Evolutionary conservation across 2,113 vertebrate genomes (phyloP), one percentile per base, ranked within the genome.

Genomic region (Gobio gobio): DNA sequence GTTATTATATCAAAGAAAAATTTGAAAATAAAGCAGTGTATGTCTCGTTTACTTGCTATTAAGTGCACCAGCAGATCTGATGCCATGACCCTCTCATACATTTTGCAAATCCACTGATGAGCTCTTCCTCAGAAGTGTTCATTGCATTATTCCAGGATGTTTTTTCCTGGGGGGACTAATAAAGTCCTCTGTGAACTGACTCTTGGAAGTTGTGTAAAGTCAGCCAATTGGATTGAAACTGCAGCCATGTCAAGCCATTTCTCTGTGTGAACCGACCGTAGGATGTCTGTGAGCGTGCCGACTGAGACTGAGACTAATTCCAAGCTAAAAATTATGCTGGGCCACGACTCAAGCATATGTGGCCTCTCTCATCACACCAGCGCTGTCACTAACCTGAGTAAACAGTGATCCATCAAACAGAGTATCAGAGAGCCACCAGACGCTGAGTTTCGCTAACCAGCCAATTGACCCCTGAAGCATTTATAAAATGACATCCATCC

Each of bases 321-420:
- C 36, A 63, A 64, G 24, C 8, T 49, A 24, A 47, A 29, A 64
- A 33, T 33, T 47, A 66, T 64, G 40, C 59, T 81, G 43, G n/a
- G 43, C 43, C n/a, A 6, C 0, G 59, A 66, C n/a, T 80, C 14
- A 16, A n/a, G 58, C 77, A 79, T 26, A 47, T 63, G 77, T 47
- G 58, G 40, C 22, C 58, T 79, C 56, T 43, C 36, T 61, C 6
- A 24, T 79, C 77, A 63, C 58, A 24, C 1, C 77, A 61, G 40
- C 13, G 12, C 77, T 45, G 58, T 63, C 58, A 45, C 58, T 63
- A 63, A 79, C 56, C 36, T 14, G 14, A 26, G 36, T 26, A 66
- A 80, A 80, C 43, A 64, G 78, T 20, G 59, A 81, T 81, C 59
- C 78, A 81, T 81, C 78, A 81, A 81, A 66, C 59, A 26, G 24